Evolutionary conservation across 1,140 invertebrate species (phyloP).

Genomic region (Ephestia elutella): DNA sequence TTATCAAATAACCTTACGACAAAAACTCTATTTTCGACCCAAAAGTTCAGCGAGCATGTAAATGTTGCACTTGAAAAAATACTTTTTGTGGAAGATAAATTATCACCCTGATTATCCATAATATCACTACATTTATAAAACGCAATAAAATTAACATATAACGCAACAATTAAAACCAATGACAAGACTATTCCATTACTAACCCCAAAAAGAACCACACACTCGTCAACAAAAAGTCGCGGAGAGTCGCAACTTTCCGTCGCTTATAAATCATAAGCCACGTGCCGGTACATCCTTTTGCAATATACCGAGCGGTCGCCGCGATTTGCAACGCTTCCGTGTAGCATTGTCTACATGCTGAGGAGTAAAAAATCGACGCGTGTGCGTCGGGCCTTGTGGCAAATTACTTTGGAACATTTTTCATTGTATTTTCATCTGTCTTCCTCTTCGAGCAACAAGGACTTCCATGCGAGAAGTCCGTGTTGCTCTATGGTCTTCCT

Average conservation of each 20-base stretch:
- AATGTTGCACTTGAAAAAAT: too few species aligned
- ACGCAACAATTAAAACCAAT: constrained; percentile 15
- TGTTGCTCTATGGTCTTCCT: too few species aligned
- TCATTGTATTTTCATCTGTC: too few species aligned
- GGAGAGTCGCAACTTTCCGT: constrained; percentile 6
- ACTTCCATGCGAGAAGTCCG: too few species aligned
- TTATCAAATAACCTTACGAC: too few species aligned
- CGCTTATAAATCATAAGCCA: constrained; percentile 25
- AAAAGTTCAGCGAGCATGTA: too few species aligned
- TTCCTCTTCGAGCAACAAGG: too few species aligned
- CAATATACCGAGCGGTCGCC: constrained; percentile 32
- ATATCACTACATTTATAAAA: too few species aligned
- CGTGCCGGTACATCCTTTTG: constrained; percentile 34
- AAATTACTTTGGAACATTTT: constrained; percentile 1
- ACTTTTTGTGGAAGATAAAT: too few species aligned
- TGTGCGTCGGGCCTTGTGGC: neutral
- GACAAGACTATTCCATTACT: constrained; percentile 27
- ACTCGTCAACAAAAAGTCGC: constrained; percentile 8
- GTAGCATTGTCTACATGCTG: constrained; percentile 5
- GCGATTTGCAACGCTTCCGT: constrained; percentile 32
- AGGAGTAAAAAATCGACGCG: constrained; percentile 2
- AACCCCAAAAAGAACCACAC: constrained; percentile 11
- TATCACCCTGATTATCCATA: too few species aligned
- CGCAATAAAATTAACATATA: neutral
- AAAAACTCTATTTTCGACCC: too few species aligned